Base-by-base conservation (phyloP, 2,797 vertebrate genomes). In the Megaceryle alcyon region DNA sequence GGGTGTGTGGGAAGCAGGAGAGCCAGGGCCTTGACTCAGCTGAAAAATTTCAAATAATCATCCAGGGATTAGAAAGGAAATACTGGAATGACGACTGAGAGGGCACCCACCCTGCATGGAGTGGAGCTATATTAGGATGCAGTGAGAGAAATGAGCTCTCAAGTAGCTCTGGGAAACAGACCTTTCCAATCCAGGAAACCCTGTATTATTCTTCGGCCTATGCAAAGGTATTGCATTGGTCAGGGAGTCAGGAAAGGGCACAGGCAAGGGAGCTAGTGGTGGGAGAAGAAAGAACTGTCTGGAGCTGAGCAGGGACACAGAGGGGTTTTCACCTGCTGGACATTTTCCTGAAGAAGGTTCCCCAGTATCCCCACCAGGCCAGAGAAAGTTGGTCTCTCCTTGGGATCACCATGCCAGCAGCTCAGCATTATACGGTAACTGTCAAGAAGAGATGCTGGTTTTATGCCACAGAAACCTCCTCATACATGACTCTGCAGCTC, bases 371-470 rank as follows among this genome's bases (percentile, higher is more conserved):
- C 99, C 93, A 99, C 99, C 95, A 99, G 98, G 44, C 98, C 98
- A 0, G 99, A 98, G 96, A 99, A 99, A 1, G 97, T 98, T 1
- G 99, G 99, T 91, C 99, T 98, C 70, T 99, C 98, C 92, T 98
- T 99, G 88, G 99, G 99, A 96, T 99, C 99, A 2, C 99, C 98
- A 0, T 99, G 98, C 99, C 99, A 99, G 98, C 99, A 99, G 97
- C 98, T 99, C 98, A 99, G 97, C 99, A 99, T 99, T 97, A 99
- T 98, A 84, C 98, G 99, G 25, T 99, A 99, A 98, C 99, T 99
- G 96, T 48, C 88, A 90, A 92, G 70, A 89, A 92, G 37, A 93
- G 46, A 65, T 57, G 46, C 37, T 61, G n/a, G 25, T 28, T 86
- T 88, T 79, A 68, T 60, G 78, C 25, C 64, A 90, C 43, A 72